Conservation (phyloP, 2,888 invertebrate species). For the Caenorhabditis doughertyi region DNA sequence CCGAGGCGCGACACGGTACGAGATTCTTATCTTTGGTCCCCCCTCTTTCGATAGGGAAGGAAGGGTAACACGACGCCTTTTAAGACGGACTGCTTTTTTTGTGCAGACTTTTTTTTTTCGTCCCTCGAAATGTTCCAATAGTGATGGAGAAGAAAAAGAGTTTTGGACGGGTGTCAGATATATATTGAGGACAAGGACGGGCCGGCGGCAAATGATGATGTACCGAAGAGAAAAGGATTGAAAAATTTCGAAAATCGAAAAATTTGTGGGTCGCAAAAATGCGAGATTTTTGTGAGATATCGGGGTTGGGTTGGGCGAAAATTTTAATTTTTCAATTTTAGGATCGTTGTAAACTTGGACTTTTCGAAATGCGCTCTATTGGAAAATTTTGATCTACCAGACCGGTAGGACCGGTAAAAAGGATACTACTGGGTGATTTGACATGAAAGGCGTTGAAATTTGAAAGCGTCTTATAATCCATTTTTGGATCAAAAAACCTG, state of each 20-base stretch:
- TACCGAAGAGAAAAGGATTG: neutral
- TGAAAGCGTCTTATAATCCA: too few species aligned
- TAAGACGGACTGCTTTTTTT: slow-evolving; percentile 39
- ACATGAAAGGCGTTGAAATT: too few species aligned
- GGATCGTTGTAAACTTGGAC: neutral
- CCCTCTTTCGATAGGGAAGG: neutral
- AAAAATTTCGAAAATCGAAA: slow-evolving; percentile 16
- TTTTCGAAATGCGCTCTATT: neutral
- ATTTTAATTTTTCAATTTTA: neutral
- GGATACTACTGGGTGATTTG: too few species aligned
- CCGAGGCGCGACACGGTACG: slow-evolving; percentile 29
- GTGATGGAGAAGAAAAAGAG: too few species aligned
- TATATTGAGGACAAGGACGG: slow-evolving; percentile 35
- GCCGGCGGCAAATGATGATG: too few species aligned
- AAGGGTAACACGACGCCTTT: slow-evolving; percentile 16
- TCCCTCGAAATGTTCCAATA: too few species aligned
- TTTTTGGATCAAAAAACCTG: too few species aligned
- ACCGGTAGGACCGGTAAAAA: too few species aligned
- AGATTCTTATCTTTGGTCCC: slow-evolving; percentile 18
- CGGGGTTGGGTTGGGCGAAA: neutral
- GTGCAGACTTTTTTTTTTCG: slow-evolving; percentile 27
- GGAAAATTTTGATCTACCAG: too few species aligned
- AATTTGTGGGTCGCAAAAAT: neutral
- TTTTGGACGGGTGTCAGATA: neutral
- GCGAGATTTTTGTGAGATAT: neutral